Evolutionary conservation across 37 sponge, comb jelly and placozoan species (phyloP), one percentile per base, ranked within the genome.

Genomic region (Spongia lamella): DNA sequence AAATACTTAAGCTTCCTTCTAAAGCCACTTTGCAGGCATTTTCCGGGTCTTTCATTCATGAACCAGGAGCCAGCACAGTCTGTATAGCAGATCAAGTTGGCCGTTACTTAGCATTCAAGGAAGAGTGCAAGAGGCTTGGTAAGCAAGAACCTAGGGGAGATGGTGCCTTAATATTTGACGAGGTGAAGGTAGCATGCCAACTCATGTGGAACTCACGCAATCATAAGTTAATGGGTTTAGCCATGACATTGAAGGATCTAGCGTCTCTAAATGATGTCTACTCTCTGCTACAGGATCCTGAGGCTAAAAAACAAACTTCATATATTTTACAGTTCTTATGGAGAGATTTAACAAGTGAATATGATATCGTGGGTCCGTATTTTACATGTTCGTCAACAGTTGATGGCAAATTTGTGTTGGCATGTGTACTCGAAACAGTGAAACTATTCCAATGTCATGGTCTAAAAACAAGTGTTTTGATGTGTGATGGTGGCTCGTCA

Each of bases 301-400:
- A 20, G n/a, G 29, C 38, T n/a, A 14, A 52, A 15, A n/a, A 80
- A 73, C 63, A 62, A 62, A 61, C 81, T 30, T 27, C 64, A 9
- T 71, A 80, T 39, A 61, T 80, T 3, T 61, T 80, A 19, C 81
- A 80, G 54, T 59, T 60, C 39, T 49, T 80, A 21, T 80, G 81
- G 81, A 50, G 81, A 30, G 72, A 70, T 62, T 50, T 70, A 65
- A 64, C 72, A 15, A 72, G 73, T 24, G 2, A 30, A 30, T 79
- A 58, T 68, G 80, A 79, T 57, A 51, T 79, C 20, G 31, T 79
- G 67, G 80, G 80, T 22, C 80, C 80, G 1, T 68, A 79, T 51
- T 79, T 56, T 49, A 70, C 72, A 7, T 9, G 32, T 30, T 7
- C 7, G n/a, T 9, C 25, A 7, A 4, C 53, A 5, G 22, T 70